phyloP scores from a whole-genome alignment of 2,888 invertebrate species.

The Ashinkailepas kermadecensis region DNA sequence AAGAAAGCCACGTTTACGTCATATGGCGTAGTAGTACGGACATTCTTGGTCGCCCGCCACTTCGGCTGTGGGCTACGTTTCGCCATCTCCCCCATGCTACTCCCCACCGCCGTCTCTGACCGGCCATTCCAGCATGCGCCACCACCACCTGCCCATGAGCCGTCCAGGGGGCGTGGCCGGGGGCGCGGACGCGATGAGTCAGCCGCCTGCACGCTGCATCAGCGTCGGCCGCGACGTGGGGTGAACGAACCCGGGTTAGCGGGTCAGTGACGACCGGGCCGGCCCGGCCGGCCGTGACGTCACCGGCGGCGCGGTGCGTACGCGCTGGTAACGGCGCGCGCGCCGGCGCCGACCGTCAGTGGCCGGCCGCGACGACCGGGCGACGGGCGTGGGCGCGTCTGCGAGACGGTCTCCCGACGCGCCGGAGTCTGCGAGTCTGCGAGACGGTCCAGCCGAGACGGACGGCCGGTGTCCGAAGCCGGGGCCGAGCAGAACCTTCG shows the following conservation, averaged over 20 bases:
- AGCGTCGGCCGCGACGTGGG: conserved; percentile 23
- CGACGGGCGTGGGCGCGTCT: too few species aligned
- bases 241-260: conserved; percentile 23
- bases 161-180: too few species aligned
- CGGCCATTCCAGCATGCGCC: neutral
- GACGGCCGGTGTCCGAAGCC: too few species aligned
- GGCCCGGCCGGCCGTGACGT: neutral
- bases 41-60: too few species aligned
- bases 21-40: too few species aligned
- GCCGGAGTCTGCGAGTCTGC: too few species aligned
- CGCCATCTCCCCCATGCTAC: neutral
- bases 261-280: neutral
- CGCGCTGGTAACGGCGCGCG: neutral
- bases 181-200: too few species aligned
- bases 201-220: conserved; percentile 15
- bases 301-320: neutral
- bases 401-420: neutral
- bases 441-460: too few species aligned
- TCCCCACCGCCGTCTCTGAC: conserved; percentile 15
- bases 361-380: too few species aligned
- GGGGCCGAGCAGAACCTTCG: too few species aligned
- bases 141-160: too few species aligned
- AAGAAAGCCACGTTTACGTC: too few species aligned
- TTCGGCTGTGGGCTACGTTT: neutral
- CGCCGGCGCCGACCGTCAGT: neutral